Conservation (phyloP, 2,113 vertebrate genomes). For the Chlorodrepanis virens region DNA sequence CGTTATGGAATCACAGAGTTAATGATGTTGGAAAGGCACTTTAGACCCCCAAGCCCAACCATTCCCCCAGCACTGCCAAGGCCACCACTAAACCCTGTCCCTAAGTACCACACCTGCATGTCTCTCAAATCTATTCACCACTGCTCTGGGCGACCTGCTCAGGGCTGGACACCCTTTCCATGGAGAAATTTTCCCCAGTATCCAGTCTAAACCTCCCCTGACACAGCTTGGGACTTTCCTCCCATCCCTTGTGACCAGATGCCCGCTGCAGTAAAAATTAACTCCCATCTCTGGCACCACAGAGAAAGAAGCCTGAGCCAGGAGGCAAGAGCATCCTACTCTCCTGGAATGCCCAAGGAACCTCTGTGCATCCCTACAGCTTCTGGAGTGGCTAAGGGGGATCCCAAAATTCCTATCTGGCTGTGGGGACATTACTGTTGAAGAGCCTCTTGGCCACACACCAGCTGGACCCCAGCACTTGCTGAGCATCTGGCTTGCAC, state of each 20-base stretch:
- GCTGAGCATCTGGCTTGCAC: fast-evolving
- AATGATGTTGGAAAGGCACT: neutral
- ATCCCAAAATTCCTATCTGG: fast-evolving
- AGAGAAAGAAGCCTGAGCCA: neutral
- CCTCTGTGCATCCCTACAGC: neutral
- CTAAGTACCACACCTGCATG: neutral
- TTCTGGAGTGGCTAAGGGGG: neutral
- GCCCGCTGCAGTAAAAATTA: fast-evolving
- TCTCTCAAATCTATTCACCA: neutral
- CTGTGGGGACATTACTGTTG: neutral
- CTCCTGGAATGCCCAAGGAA: neutral
- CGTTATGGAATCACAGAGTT: neutral
- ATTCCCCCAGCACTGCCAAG: neutral
- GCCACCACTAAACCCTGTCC: neutral
- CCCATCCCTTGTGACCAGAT: fast-evolving
- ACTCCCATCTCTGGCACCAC: neutral
- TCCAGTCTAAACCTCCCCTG: neutral
- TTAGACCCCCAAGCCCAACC: fast-evolving
- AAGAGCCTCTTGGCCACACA: neutral
- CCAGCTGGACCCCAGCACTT: neutral
- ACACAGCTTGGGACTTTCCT: neutral
- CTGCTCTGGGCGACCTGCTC: neutral
- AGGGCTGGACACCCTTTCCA: neutral
- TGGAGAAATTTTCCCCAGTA: neutral
- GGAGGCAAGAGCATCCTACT: neutral